phyloP scores from a whole-genome alignment of 2,797 vertebrate species.

The Valencia hispanica region DNA sequence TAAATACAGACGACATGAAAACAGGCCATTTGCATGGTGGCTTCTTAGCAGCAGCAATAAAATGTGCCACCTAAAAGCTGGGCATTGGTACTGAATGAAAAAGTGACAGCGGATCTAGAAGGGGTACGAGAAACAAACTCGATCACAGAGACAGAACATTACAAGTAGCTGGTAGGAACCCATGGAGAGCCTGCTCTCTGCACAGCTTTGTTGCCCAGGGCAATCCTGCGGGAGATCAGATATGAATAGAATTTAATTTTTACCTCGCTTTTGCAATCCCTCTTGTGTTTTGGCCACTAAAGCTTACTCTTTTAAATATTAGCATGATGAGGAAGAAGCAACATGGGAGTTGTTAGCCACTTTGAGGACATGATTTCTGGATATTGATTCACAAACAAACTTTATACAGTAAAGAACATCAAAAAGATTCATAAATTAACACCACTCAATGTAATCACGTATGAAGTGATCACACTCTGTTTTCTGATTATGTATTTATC shows the following conservation, averaged over 20 bases:
- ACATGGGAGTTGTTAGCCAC: conserved; percentile 3
- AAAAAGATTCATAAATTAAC: conserved; percentile 40
- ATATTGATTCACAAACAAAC: conserved; percentile 19
- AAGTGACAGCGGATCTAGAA: conserved; percentile 27
- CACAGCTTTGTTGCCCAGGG: conserved; percentile 34
- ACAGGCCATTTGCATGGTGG: conserved; percentile 19
- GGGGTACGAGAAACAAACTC: conserved; percentile 31
- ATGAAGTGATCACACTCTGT: conserved; percentile 57
- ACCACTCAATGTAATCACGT: conserved; percentile 64
- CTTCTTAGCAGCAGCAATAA: conserved; percentile 21
- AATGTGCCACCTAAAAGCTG: conserved; percentile 20
- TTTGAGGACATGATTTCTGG: conserved; percentile 17
- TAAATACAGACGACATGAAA: conserved; percentile 30
- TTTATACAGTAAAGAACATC: conserved; percentile 24
- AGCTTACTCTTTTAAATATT: conserved; percentile 11
- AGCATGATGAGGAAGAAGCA: conserved; percentile 19
- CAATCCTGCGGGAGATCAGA: conserved; percentile 31
- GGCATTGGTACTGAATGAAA: conserved; percentile 7
- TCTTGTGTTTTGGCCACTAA: conserved; percentile 19
- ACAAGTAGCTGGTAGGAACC: conserved; percentile 50
- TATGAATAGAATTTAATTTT: conserved; percentile 48
- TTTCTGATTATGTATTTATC: conserved; percentile 59
- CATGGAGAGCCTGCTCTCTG: conserved; percentile 24
- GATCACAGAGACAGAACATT: conserved; percentile 46
- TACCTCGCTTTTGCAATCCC: conserved; percentile 37